A percentile compares a stretch with the other conserved stretches of the same genome.
phyloP scores from a whole-genome alignment of 2,888 invertebrate genomes.

The Eulithis prunata region DNA sequence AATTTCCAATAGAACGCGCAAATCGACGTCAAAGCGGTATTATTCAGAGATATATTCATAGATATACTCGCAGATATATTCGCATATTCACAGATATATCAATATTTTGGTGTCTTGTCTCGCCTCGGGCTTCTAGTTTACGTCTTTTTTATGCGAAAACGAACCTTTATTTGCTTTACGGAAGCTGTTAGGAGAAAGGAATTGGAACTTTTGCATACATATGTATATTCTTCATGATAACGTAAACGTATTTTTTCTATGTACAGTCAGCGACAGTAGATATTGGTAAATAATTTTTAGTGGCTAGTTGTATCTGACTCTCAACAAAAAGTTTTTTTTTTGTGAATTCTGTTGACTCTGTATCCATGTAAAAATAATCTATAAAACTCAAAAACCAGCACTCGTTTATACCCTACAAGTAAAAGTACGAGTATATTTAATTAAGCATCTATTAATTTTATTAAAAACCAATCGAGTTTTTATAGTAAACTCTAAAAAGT shows the following conservation, averaged over 20 bases:
- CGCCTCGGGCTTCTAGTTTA: constrained; percentile 45
- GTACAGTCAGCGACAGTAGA: too few species aligned
- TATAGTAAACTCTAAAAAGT: constrained; percentile 21
- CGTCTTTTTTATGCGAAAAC: constrained; percentile 25
- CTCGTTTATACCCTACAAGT: too few species aligned
- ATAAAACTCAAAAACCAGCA: too few species aligned
- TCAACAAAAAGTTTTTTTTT: too few species aligned
- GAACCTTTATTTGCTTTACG: constrained; percentile 22
- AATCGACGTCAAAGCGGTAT: constrained; percentile 57
- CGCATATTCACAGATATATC: constrained; percentile 45
- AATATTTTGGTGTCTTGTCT: constrained; percentile 52
- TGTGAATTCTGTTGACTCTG: too few species aligned
- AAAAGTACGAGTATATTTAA: too few species aligned
- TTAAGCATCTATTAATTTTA: too few species aligned
- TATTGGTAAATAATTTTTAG: too few species aligned
- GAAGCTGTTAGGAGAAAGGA: neutral
- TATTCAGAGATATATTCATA: constrained; percentile 21
- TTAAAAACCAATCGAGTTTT: constrained; percentile 20
- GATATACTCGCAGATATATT: too few species aligned
- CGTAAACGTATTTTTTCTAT: too few species aligned
- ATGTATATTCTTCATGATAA: neutral
- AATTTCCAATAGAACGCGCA: constrained; percentile 63
- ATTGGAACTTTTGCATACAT: neutral
- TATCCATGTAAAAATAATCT: too few species aligned
- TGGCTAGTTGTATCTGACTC: too few species aligned